Percentiles rank a stretch among this genome's conserved stretches.
Evolutionary conservation across 2,888 invertebrate species (phyloP).

Genomic region (Callinectes sapidus): DNA sequence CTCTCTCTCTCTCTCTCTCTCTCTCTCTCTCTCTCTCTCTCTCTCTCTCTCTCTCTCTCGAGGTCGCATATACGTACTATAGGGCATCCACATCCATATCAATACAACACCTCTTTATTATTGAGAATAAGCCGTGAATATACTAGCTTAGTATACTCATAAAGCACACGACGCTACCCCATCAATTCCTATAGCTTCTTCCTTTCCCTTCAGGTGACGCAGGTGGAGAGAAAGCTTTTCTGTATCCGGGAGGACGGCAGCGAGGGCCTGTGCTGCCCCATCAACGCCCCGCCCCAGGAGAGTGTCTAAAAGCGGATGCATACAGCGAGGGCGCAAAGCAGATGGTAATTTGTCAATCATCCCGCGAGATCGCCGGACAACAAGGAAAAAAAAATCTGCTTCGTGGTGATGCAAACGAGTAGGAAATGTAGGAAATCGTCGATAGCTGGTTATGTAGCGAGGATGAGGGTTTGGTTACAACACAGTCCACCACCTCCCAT

Average conservation of each 20-base stretch:
- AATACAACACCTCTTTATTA: too few relatives aligned
- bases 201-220: conserved; percentile 64
- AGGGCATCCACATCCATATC: too few relatives aligned
- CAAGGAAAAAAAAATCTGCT: neutral
- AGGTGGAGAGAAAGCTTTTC: conserved; percentile 79
- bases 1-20: conserved; percentile 25
- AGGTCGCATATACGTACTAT: too few relatives aligned
- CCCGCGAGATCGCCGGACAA: neutral
- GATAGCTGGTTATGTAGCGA: neutral
- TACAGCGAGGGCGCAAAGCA: neutral
- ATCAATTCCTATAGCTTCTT: neutral
- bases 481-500: neutral
- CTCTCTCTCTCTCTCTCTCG: neutral
- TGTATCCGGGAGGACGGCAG: conserved; percentile 89
- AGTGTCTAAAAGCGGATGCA: conserved; percentile 48
- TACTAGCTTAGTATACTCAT: too few relatives aligned
- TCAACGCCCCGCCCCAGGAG: conserved; percentile 74
- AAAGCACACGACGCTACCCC: neutral
- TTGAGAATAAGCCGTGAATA: too few relatives aligned
- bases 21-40: conserved; percentile 21
- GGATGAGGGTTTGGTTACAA: conserved; percentile 19
- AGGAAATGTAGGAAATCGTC: conserved; percentile 18
- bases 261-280: conserved; percentile 89
- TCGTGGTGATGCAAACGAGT: neutral
- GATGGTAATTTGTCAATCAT: neutral